These are phyloP conservation scores for Coracopsis vasa DNA, from an alignment of 2,113 vertebrate species.

Conservation along the genomic window DNA sequence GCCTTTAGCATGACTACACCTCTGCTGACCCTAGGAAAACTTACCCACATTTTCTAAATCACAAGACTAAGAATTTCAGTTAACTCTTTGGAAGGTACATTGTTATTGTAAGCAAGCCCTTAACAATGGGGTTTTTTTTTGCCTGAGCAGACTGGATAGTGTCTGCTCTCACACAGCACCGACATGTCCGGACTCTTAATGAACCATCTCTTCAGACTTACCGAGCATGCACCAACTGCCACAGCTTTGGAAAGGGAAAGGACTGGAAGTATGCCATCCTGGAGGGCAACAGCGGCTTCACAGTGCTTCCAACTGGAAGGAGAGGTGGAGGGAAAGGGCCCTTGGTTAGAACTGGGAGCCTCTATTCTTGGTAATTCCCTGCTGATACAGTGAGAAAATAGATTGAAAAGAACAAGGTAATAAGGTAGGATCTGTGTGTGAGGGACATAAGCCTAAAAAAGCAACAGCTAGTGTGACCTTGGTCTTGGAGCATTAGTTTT, in stretches of 20 bases:
- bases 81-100: background rate
- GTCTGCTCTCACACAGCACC: background rate
- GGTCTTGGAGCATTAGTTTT: background rate
- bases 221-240: background rate
- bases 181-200: background rate
- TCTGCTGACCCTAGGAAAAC: background rate
- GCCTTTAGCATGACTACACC: background rate
- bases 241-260: background rate
- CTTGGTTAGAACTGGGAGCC: background rate
- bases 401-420: background rate
- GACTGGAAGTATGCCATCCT: background rate
- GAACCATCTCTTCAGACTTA: background rate
- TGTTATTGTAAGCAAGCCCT: background rate
- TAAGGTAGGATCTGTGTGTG: background rate
- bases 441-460: background rate
- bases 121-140: background rate
- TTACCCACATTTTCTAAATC: background rate
- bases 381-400: accelerated
- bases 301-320: background rate
- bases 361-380: background rate
- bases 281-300: background rate
- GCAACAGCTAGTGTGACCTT: background rate
- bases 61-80: background rate
- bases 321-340: background rate
- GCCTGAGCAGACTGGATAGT: background rate